phyloP scores from a whole-genome alignment of 1,140 invertebrate species.

The honey bee (Apis mellifera) region DNA sequence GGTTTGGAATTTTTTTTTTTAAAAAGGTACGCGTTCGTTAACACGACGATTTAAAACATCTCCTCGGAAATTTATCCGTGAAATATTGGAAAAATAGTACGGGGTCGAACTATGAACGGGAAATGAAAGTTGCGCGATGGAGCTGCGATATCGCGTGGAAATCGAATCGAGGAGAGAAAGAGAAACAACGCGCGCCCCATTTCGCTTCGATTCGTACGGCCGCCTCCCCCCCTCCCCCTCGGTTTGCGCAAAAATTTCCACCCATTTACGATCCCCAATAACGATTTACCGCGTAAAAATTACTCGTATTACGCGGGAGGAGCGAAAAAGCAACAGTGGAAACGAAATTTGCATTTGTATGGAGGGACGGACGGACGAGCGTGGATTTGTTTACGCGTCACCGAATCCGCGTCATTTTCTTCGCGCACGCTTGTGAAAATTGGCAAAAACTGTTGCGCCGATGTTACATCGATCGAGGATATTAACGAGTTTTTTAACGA shows the following conservation, averaged over 20 bases:
- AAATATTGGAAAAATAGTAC: background rate
- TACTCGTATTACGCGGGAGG: background rate
- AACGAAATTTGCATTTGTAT: background rate
- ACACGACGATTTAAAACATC: background rate
- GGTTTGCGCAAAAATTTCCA: slow-evolving; percentile 45
- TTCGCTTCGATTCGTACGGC: slow-evolving; percentile 34
- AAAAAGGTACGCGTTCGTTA: background rate
- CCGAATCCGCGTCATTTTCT: background rate
- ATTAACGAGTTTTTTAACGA: background rate
- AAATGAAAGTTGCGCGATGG: background rate
- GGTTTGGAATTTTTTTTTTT: too few species aligned
- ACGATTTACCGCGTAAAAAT: slow-evolving; percentile 17
- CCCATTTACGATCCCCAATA: slow-evolving; percentile 30
- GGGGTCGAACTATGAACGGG: background rate
- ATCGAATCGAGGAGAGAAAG: slow-evolving; percentile 32
- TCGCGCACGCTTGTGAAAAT: background rate
- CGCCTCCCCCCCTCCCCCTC: too few species aligned
- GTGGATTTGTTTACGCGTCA: slow-evolving; percentile 19
- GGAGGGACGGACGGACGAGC: background rate
- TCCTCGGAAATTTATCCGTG: background rate
- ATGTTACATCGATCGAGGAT: background rate
- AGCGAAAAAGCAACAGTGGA: too few species aligned
- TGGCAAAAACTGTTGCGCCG: background rate
- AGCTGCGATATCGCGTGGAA: background rate
- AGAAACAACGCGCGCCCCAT: slow-evolving; percentile 42